Evolutionary conservation across 2,888 invertebrate genomes (phyloP), one percentile per base, ranked within the genome.

Genomic region (Sisyra terminalis): DNA sequence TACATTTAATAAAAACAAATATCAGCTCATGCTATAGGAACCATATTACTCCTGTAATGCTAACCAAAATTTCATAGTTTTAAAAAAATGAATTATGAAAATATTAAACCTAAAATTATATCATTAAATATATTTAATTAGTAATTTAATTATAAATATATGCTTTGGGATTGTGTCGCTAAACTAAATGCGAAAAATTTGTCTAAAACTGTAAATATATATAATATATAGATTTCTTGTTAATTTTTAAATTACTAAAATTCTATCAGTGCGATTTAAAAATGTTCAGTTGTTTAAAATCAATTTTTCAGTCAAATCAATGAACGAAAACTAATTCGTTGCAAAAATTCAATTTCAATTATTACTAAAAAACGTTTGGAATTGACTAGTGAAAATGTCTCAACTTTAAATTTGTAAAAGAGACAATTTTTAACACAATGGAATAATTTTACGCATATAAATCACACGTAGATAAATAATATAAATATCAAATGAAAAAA

Each of bases 1-100:
- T 52, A 46, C 47, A 48, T 50, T 52, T 5, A 24, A 5, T 24
- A 49, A 52, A 37, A 15, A 30, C 29, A 31, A 40, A 40, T 40
- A 31, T 43, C 43, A 49, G 49, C 47, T 46, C 47, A 45, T 49
- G 46, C 49, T 47, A 49, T 50, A 51, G 51, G 51, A 51, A 52
- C 50, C 52, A 52, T 51, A 48, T 50, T 45, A 49, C 48, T 42
- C 40, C 44, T 44, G 44, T 46, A 49, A 48, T 49, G 49, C 48
- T 49, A 48, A 46, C 46, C 45, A 46, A 13, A 13, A 29, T 30
- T 31, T 40, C 15, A 29, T n/a, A 29, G 9, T 18, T 30, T 39
- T 18, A 16, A n/a, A 40, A 40, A 40, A 40, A 31, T 31, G 15
- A 13, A 37, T 13, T 13, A 32, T 14, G 16, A n/a, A 37, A 37